These are phyloP conservation scores for Chaunax sp. DNA, from an alignment of 2,797 vertebrate genomes.

Conservation along the genomic window DNA sequence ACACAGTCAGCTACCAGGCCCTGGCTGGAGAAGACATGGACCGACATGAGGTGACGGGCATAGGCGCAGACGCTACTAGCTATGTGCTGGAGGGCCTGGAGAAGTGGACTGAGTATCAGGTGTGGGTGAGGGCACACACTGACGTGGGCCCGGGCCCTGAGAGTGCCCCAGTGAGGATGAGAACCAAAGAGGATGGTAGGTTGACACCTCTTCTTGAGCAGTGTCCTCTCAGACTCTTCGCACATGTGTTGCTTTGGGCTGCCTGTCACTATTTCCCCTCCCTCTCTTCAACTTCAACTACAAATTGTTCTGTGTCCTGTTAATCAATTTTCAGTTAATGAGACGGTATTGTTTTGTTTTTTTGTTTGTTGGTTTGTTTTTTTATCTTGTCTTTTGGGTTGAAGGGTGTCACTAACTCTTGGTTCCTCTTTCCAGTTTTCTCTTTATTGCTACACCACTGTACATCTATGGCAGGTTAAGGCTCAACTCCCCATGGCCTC, in stretches of 20 bases:
- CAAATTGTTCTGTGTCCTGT: slow-evolving; percentile 33
- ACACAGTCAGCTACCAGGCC: slow-evolving; percentile 96
- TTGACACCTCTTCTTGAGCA: slow-evolving; percentile 52
- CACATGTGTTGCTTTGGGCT: slow-evolving; percentile 30
- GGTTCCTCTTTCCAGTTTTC: slow-evolving; percentile 41
- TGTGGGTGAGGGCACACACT: slow-evolving; percentile 98
- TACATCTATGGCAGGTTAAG: slow-evolving; percentile 45
- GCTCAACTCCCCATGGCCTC: slow-evolving; percentile 44
- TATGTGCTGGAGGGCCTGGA: slow-evolving; percentile 94
- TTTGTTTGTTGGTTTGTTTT: too few relatives aligned
- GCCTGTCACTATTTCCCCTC: slow-evolving; percentile 39
- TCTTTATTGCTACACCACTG: slow-evolving; percentile 38
- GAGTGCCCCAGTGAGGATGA: slow-evolving; percentile 91
- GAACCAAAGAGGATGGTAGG: slow-evolving; percentile 98
- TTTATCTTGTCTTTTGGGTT: too few relatives aligned
- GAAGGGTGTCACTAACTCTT: slow-evolving; percentile 22
- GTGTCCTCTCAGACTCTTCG: slow-evolving; percentile 26
- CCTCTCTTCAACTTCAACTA: slow-evolving; percentile 24
- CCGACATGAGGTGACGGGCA: slow-evolving; percentile 90
- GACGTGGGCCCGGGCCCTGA: slow-evolving; percentile 97
- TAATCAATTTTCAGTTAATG: slow-evolving; percentile 56
- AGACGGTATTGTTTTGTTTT: slow-evolving; percentile 14
- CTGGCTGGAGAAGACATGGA: slow-evolving; percentile 92
- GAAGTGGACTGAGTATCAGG: slow-evolving; percentile 99
- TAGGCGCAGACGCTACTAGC: slow-evolving; percentile 91